A percentile compares a stretch with the other conserved stretches of the same genome.
Evolutionary conservation across 1,140 invertebrate genomes (phyloP).

Genomic region (Globodera ellingtonae): DNA sequence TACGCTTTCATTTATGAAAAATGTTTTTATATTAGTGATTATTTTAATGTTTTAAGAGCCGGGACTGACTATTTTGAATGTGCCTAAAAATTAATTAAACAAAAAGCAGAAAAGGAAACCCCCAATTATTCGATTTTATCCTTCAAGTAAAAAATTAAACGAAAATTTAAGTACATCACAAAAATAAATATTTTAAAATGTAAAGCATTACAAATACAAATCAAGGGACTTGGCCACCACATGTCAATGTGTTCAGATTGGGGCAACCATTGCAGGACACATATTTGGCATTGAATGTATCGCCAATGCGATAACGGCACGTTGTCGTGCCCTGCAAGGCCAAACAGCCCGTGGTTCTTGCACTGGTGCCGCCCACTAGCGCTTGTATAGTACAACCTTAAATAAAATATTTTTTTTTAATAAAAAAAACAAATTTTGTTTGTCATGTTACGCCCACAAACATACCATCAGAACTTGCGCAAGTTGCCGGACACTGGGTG

Average conservation of each 20-base stretch:
- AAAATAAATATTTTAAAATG: too few species aligned
- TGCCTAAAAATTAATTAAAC: too few species aligned
- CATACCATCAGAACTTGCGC: background rate
- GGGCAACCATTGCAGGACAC: background rate
- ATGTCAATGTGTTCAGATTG: background rate
- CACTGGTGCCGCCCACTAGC: background rate
- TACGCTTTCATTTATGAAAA: too few species aligned
- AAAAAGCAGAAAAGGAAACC: too few species aligned
- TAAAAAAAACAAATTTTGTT: background rate
- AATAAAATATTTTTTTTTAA: background rate
- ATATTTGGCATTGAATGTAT: background rate
- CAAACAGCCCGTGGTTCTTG: background rate
- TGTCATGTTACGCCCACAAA: background rate
- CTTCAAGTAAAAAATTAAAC: too few species aligned
- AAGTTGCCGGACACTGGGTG: background rate
- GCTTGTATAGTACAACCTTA: slow-evolving; percentile 1
- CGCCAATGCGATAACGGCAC: background rate
- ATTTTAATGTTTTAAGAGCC: too few species aligned
- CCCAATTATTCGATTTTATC: too few species aligned
- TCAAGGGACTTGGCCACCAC: background rate
- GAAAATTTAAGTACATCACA: too few species aligned
- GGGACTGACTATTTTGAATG: too few species aligned
- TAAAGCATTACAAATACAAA: too few species aligned
- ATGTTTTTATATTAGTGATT: too few species aligned
- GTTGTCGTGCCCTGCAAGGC: background rate